A percentile compares a stretch with the other conserved stretches of the same genome.
Conservation (phyloP, 2,888 invertebrate species). For the Ochropleura leucogaster region DNA sequence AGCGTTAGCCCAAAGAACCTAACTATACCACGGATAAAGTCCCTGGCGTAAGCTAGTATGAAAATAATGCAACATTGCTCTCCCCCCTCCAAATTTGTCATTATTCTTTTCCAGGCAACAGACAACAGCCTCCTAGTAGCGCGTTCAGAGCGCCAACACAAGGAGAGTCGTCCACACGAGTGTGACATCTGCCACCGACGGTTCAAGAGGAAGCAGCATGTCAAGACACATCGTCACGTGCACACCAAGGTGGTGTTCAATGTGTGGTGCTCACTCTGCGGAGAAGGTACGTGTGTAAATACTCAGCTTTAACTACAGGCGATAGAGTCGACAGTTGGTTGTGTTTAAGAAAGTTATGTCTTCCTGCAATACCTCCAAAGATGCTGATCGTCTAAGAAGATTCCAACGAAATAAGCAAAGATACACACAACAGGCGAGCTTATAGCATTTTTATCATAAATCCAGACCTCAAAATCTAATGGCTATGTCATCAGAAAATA, state of each 20-base stretch:
- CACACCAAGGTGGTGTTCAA: constrained; percentile 75
- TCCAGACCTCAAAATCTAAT: neutral
- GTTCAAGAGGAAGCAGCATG: constrained; percentile 86
- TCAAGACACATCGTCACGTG: constrained; percentile 83
- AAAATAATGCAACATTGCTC: too few relatives aligned
- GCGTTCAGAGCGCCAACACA: constrained; percentile 34
- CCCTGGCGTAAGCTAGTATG: too few relatives aligned
- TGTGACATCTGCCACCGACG: constrained; percentile 82
- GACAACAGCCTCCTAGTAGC: constrained; percentile 67
- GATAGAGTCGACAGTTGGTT: constrained; percentile 5
- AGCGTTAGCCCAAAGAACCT: too few relatives aligned
- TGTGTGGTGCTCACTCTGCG: constrained; percentile 82
- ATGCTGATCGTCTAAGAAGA: neutral
- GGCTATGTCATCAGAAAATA: neutral
- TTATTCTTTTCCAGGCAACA: constrained; percentile 47
- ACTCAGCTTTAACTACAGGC: neutral
- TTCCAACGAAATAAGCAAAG: neutral
- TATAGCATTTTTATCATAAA: neutral
- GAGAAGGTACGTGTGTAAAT: constrained; percentile 75
- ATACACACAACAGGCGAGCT: neutral
- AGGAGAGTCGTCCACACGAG: constrained; percentile 77
- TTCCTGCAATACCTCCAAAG: neutral
- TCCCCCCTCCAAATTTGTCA: too few relatives aligned
- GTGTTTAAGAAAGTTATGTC: neutral
- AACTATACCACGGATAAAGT: too few relatives aligned